Evolutionary conservation across 2,888 invertebrate genomes (phyloP).

Genomic region (Caradrina clavipalpis): DNA sequence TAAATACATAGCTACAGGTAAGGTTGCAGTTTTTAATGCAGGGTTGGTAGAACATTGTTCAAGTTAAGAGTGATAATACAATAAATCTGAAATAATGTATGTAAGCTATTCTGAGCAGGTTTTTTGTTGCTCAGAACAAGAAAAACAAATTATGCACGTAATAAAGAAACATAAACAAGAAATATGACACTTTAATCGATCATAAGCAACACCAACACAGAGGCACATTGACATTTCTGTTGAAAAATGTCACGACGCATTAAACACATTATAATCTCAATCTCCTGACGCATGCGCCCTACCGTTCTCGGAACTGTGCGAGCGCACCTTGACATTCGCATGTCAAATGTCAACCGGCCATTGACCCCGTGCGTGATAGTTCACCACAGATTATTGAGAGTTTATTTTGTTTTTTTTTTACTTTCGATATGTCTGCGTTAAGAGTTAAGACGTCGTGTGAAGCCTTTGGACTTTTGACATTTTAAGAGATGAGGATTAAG

Average conservation of each 20-base stretch:
- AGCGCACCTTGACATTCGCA: slow-evolving; percentile 87
- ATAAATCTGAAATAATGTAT: not conserved
- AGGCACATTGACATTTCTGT: slow-evolving; percentile 65
- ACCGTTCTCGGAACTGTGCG: slow-evolving; percentile 72
- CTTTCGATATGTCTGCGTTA: slow-evolving; percentile 53
- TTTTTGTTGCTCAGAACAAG: slow-evolving; percentile 3
- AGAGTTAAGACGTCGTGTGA: slow-evolving; percentile 37
- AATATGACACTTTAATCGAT: slow-evolving; percentile 45
- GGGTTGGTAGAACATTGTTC: not conserved
- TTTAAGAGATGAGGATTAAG: slow-evolving; percentile 37
- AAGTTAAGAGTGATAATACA: slow-evolving; percentile 11
- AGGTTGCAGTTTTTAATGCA: slow-evolving; percentile 9
- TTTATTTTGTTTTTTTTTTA: slow-evolving; percentile 65
- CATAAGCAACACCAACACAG: slow-evolving; percentile 50
- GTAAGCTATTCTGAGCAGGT: too few species aligned
- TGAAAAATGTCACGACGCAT: slow-evolving; percentile 61
- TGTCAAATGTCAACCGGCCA: slow-evolving; percentile 89
- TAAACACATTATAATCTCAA: slow-evolving; percentile 64
- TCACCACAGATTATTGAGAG: slow-evolving; percentile 70
- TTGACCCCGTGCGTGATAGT: slow-evolving; percentile 83
- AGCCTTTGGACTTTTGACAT: slow-evolving; percentile 44
- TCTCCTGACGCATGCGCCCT: slow-evolving; percentile 63
- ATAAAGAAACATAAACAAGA: slow-evolving; percentile 18
- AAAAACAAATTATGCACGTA: slow-evolving; percentile 23
- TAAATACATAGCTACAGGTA: slow-evolving; percentile 3